Evolutionary conservation across 2,888 invertebrate species (phyloP), one percentile per base, ranked within the genome.

Genomic region (Phlogophora meticulosa): DNA sequence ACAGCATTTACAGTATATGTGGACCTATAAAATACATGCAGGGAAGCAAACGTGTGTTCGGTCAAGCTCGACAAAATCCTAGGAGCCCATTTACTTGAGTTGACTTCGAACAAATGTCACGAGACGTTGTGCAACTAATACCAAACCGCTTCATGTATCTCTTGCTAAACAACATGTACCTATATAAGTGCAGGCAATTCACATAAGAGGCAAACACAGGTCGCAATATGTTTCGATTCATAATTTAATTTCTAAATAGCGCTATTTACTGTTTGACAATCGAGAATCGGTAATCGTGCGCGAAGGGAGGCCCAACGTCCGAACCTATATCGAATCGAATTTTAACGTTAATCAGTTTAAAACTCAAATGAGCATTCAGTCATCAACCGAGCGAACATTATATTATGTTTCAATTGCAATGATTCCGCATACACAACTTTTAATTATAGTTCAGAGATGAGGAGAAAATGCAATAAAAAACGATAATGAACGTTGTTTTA

Each of bases 281-380:
- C 60, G 59, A 58, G 62, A 78, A 73, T 73, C 72, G 75, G 73
- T 65, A 75, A 81, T 76, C 70, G 55, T 60, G 55, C 59, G 74
- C 49, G 57, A 68, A 77, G 62, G 48, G 74, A 59, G 48, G 62
- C 65, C 68, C 70, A 61, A 49, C 57, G 65, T 62, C 38, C 78
- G 65, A 72, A 64, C 73, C 72, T 62, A 71, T 85, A 87, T 85
- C 80, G 66, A 86, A 85, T 86, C 43, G 34, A 76, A 76, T 71
- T 85, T 72, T 75, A 67, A 74, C 74, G 73, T 46, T 85, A 83
- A 87, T 85, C 81, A 80, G 81, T 84, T 87, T 87, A 86, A 82
- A 81, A 72, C 83, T 78, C 67, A 82, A 88, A 89, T 86, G 85
- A 83, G 77, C 72, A 73, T 60, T 63, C 59, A 72, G 80, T 72